Evolutionary conservation across 2,888 invertebrate genomes (phyloP).

Genomic region (Eristalis intricaria): DNA sequence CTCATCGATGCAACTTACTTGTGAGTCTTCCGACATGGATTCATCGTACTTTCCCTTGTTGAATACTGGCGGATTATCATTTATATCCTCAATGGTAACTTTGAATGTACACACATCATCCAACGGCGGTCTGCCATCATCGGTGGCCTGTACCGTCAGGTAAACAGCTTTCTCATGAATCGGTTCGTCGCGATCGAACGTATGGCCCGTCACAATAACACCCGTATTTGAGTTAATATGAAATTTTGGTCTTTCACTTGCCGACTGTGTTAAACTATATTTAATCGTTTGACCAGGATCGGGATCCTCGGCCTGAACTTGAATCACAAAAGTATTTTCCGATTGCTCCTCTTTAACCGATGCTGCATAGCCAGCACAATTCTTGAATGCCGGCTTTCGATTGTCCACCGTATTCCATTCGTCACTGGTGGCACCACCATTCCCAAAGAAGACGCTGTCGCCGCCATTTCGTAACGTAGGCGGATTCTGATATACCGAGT

Average conservation of each 20-base stretch:
- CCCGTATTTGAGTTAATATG: slow-evolving; percentile 90
- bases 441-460: slow-evolving; percentile 64
- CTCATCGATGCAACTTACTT: slow-evolving; percentile 80
- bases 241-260: slow-evolving; percentile 89
- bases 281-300: slow-evolving; percentile 90
- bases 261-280: slow-evolving; percentile 90
- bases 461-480: slow-evolving; percentile 70
- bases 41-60: slow-evolving; percentile 85
- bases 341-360: slow-evolving; percentile 90
- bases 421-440: slow-evolving; percentile 64
- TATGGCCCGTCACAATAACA: slow-evolving; percentile 88
- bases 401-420: slow-evolving; percentile 83
- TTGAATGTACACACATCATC: slow-evolving; percentile 97
- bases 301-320: slow-evolving; percentile 81
- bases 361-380: slow-evolving; percentile 92
- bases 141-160: slow-evolving; percentile 94
- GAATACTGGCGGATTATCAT: slow-evolving; percentile 88
- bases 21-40: slow-evolving; percentile 91
- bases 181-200: slow-evolving; percentile 95
- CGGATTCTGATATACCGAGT: slow-evolving; percentile 74
- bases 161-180: slow-evolving; percentile 90
- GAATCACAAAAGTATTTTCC: slow-evolving; percentile 88
- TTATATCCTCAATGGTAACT: slow-evolving; percentile 94
- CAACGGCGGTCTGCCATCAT: slow-evolving; percentile 94
- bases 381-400: slow-evolving; percentile 93